Evolutionary conservation across 1,140 invertebrate genomes (phyloP), one percentile per base, ranked within the genome.

Genomic region (Drosophila lowei): DNA sequence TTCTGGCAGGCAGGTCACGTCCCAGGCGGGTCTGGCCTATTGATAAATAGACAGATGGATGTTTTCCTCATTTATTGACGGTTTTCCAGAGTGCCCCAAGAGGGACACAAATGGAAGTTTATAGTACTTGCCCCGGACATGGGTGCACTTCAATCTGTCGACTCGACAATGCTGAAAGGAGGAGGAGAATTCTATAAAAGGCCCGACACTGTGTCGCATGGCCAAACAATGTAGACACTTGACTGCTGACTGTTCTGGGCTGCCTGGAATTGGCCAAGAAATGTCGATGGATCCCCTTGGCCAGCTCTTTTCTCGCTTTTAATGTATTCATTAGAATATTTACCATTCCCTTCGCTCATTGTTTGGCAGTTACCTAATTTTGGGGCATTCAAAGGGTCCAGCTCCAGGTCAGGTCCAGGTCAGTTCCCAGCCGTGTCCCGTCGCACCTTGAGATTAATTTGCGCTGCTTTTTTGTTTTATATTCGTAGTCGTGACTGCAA

Each of bases 61-160:
- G 23, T 23, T 16, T 30, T 38, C 57, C 62, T 50, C 68, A 85
- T 64, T 88, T 88, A 81, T 86, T 88, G 81, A 78, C 74, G 81
- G 61, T 80, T 74, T 64, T 42, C 43, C 49, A 52, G 18, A 23
- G 11, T 34, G 7, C 7, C 9, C 4, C n/a, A 6, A 6, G 41
- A 38, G 7, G 50, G 21, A n/a, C 53, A 54, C 49, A 48, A 64
- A 48, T 56, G 47, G 28, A 52, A 47, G 58, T 41, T 73, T 64
- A 50, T 53, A 49, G 25, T 43, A 28, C 60, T 56, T 49, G 15
- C 18, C 18, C 34, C 53, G 38, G 42, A 9, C 23, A 44, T 15
- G n/a, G 23, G 65, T 68, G 65, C 65, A 65, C 53, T 64, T 74
- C 52, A 65, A 46, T 49, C 67, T 52, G 59, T 62, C 50, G 46